A percentile compares a stretch with the other conserved stretches of the same genome.
Conservation (phyloP, 2,797 vertebrate species). For the Hippopotamyrus pictus region DNA sequence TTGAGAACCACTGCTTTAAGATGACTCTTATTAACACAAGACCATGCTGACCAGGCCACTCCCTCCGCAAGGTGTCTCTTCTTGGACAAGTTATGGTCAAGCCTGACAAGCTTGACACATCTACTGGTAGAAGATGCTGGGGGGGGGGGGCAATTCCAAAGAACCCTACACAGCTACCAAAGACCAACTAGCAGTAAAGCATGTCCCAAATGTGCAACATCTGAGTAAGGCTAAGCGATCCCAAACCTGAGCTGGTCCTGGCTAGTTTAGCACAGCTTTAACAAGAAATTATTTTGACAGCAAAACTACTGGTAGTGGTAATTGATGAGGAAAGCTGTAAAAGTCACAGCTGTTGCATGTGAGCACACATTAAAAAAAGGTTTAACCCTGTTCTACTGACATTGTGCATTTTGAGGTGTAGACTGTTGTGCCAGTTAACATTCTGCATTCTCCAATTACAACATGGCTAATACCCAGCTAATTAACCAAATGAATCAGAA, state of each 20-base stretch:
- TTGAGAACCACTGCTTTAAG: too few species aligned
- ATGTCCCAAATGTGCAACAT: neutral
- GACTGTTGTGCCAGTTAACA: neutral
- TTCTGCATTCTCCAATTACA: neutral
- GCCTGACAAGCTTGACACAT: neutral
- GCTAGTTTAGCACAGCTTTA: neutral
- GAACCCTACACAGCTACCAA: neutral
- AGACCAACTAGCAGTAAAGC: neutral
- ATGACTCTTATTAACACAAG: conserved; percentile 38
- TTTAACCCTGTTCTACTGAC: neutral
- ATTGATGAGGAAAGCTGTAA: neutral
- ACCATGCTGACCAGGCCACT: conserved; percentile 27
- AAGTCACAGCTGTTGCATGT: neutral
- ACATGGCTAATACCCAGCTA: neutral
- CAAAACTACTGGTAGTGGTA: neutral
- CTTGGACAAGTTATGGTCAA: neutral
- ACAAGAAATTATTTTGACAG: neutral
- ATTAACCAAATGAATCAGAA: neutral
- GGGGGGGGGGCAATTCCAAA: neutral
- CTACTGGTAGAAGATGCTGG: neutral
- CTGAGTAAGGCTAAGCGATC: neutral
- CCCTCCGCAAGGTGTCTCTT: neutral
- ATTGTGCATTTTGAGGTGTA: neutral
- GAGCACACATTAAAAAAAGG: neutral
- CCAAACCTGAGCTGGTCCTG: neutral